These are phyloP conservation scores for Drosophila merina DNA, from an alignment of 2,888 invertebrate species.

Conservation along the genomic window DNA sequence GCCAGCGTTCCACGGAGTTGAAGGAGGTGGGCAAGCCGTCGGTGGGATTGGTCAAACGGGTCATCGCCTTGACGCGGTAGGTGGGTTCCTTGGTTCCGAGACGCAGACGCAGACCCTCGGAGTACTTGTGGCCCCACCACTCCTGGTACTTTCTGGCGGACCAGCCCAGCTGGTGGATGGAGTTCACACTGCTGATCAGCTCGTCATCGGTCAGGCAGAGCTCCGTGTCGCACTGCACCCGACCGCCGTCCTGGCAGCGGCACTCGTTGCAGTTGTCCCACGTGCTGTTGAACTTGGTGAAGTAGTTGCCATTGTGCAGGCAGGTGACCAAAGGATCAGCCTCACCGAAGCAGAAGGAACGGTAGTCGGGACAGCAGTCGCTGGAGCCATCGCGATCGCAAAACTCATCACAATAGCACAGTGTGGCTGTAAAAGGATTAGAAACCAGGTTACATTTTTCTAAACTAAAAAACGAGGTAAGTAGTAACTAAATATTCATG, in stretches of 20 bases:
- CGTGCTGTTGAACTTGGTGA: conserved; percentile 85
- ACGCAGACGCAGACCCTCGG: conserved; percentile 90
- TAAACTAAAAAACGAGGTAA: too few species aligned
- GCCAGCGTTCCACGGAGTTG: conserved; percentile 91
- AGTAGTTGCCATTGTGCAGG: conserved; percentile 85
- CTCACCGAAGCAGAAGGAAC: conserved; percentile 88
- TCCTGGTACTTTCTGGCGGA: conserved; percentile 91
- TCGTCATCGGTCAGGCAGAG: conserved; percentile 90
- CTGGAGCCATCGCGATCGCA: conserved; percentile 89
- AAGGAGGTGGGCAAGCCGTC: conserved; percentile 88
- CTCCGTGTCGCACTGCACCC: conserved; percentile 87
- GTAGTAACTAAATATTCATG: too few species aligned
- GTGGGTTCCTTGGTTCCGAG: conserved; percentile 86
- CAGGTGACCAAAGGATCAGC: conserved; percentile 82
- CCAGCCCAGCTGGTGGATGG: conserved; percentile 88
- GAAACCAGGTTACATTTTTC: not conserved
- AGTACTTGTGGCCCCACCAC: conserved; percentile 93
- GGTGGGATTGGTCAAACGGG: conserved; percentile 76
- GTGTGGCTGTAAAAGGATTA: conserved; percentile 86
- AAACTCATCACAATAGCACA: conserved; percentile 97
- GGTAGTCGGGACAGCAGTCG: conserved; percentile 97
- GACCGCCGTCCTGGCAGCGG: conserved; percentile 85
- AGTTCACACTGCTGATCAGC: conserved; percentile 88
- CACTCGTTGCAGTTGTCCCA: conserved; percentile 90
- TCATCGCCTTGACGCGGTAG: conserved; percentile 82